Percentiles rank a stretch among this genome's conserved stretches.
Conservation (phyloP, 2,797 vertebrate species). For the Anguilla obscura region DNA sequence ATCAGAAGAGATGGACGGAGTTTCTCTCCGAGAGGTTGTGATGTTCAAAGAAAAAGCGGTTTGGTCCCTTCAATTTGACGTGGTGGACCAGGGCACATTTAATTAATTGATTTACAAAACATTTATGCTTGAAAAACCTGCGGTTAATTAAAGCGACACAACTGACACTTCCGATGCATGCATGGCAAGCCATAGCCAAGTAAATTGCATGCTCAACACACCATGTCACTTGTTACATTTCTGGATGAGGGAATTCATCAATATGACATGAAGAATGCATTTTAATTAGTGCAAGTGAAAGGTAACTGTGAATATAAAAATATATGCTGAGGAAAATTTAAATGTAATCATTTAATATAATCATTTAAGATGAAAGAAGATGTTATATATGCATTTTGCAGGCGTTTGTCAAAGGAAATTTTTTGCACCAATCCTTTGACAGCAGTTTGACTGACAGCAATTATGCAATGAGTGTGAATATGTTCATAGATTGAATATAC, state of each 20-base stretch:
- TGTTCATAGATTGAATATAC: background rate
- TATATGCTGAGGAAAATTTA: background rate
- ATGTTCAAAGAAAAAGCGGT: conserved; percentile 2
- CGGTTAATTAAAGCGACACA: conserved; percentile 63
- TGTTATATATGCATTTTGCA: background rate
- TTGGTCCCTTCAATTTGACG: conserved; percentile 40
- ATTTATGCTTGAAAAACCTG: conserved; percentile 53
- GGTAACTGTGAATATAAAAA: conserved; percentile 41
- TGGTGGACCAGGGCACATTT: conserved; percentile 33
- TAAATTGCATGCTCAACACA: conserved; percentile 54
- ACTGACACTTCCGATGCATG: conserved; percentile 53
- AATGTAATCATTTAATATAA: background rate
- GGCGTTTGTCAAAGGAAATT: background rate
- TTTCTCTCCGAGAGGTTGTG: background rate
- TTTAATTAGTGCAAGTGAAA: conserved; percentile 63
- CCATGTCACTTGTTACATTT: conserved; percentile 56
- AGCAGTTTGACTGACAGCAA: background rate
- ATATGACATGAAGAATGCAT: conserved; percentile 55
- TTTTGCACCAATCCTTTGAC: background rate
- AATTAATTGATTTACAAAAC: conserved; percentile 45
- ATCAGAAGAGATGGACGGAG: background rate
- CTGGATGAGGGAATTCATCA: conserved; percentile 52
- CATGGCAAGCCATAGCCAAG: conserved; percentile 54
- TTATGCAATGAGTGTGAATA: background rate
- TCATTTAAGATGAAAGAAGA: background rate